Base-by-base conservation (phyloP, 2,113 vertebrate species). In the Clupea harengus region DNA sequence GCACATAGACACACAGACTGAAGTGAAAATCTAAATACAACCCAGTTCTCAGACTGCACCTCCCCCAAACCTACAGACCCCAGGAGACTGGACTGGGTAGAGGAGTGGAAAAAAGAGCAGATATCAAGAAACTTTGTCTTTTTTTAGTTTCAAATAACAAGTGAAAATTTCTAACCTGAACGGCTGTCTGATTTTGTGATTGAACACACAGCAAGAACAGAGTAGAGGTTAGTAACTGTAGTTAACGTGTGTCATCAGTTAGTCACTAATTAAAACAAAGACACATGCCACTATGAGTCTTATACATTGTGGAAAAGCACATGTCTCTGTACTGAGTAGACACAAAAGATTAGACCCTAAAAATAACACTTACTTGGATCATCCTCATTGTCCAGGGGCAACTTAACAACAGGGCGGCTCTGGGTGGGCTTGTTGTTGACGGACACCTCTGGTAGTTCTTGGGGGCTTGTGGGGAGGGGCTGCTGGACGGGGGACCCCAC, bases 401-500 rank as follows among this genome's bases (percentile, higher is more conserved):
- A 3, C 13, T 78, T 13, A 15, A 78, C 72, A 17, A 78, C 72
- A 32, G 25, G 17, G 11, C 17, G 10, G 10, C 32, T 78, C 13
- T 78, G 39, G 72, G 25, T 78, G 0, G 72, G 72, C 6, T 78
- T 32, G 3, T 78, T 39, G 11, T 49, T 67, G 93, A 93, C 39
- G 92, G 89, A 0, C 28, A 18, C 32, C 11, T 78, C 72, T 32
- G 90, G 90, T 20, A 88, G 92, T 67, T 78, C 84, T 82, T 88
- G 91, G 15, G 17, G 81, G n/a, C 22, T 84, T 0, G 95, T 89
- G 93, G 95, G 84, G 28, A 32, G 32, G 1, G 87, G 0, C 28
- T 1, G 45, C 50, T n/a, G 88, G 0, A 89, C 83, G 0, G 96
- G 92, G 64, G 96, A 95, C 0, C 49, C 91, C 52, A 99, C 96